Base-by-base conservation (phyloP, 2,113 vertebrate species). In the Bambusicola thoracicus region DNA sequence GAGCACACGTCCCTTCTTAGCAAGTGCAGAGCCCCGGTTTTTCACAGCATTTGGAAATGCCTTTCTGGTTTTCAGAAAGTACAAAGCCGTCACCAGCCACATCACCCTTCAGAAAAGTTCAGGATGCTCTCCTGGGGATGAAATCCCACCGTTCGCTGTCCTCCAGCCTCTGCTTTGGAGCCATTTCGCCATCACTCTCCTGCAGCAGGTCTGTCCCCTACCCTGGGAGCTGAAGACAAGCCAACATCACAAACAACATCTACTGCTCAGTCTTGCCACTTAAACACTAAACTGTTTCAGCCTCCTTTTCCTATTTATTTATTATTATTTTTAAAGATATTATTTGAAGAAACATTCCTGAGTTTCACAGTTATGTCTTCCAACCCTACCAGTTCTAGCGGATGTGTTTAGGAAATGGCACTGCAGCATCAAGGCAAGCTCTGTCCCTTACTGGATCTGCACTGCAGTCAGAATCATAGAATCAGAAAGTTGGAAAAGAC, bases 1-100 rank as follows among this genome's bases (percentile, higher is more conserved):
- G 55, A 62, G 87, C 27, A 41, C 46, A 55, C 2, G 10, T 40
- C 76, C 55, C 44, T 82, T 85, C 92, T 87, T 69, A 77, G 90
- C 59, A 93, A 93, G 89, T 46, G 67, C 78, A 91, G 72, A 77
- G 72, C 63, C 87, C 77, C 86, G 43, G 0, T 61, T 93, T 95
- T 80, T 73, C 59, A 55, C 38, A n/a, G 66, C 32, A 38, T 44
- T 85, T 87, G 70, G 79, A 85, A 73, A 40, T 2, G 15, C 51
- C 29, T 77, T 34, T 75, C 80, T 84, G 88, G 32, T 65, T 92
- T 92, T 44, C 86, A 75, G 68, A 78, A 53, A 51, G 62, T 25
- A 65, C 53, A 81, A 61, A 81, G 69, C 53, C 72, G 43, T 65
- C 86, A 72, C 46, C 56, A 69, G 62, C 53, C 75, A 67, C 72